Conservation (phyloP, 2,888 invertebrate species). For the Drosophila siamana region DNA sequence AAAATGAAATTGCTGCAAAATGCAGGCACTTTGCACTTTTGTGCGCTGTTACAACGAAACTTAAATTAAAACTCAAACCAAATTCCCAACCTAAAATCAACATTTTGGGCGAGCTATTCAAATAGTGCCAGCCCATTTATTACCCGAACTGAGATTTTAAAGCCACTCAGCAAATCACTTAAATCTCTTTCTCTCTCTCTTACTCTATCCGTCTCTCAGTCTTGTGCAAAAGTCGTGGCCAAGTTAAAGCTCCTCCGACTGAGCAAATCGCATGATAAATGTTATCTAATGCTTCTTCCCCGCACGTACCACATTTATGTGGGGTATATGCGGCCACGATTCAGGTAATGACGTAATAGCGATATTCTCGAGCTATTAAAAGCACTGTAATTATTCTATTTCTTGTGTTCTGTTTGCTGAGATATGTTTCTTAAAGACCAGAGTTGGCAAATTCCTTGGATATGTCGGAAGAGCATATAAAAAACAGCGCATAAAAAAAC, state of each 20-base stretch:
- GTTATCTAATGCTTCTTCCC: constrained; percentile 54
- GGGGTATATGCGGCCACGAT: constrained; percentile 19
- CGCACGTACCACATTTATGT: constrained; percentile 15
- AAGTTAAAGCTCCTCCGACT: constrained; percentile 67
- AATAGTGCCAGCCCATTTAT: constrained; percentile 73
- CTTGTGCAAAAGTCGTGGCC: constrained; percentile 76
- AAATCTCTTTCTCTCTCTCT: constrained; percentile 57
- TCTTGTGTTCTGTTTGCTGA: no score
- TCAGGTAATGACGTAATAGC: no score
- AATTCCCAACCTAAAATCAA: constrained; percentile 63
- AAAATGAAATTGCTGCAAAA: constrained; percentile 67
- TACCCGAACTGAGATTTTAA: constrained; percentile 69
- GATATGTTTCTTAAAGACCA: background rate
- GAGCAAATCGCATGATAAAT: constrained; percentile 77
- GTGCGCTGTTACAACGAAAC: constrained; percentile 63
- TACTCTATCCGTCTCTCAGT: constrained; percentile 1
- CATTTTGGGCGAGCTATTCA: constrained; percentile 66
- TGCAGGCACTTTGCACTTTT: constrained; percentile 76
- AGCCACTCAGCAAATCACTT: constrained; percentile 79
- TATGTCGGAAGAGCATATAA: background rate
- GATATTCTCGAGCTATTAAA: no score
- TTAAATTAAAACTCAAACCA: constrained; percentile 71
- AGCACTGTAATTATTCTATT: no score
- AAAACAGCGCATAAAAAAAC: constrained; percentile 23
- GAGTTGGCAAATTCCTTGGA: background rate